These are phyloP conservation scores for chimpanzee (Pan troglodytes) DNA, from an alignment of 2,113 vertebrate genomes.

Conservation along the genomic window NHGRI_mPanTro3-v2.1_pri NC_072414.2:84301001-84301500, in stretches of 20 bases:
- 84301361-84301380: background rate
- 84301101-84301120: background rate
- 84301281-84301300: background rate
- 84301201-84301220: background rate
- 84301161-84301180: background rate
- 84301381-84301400: background rate
- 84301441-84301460: background rate
- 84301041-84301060: background rate
- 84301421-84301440: background rate
- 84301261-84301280: background rate
- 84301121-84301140: background rate
- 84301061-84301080: background rate
- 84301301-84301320: background rate
- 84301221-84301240: background rate
- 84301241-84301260: background rate
- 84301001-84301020: background rate
- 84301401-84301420: background rate
- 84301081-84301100: background rate
- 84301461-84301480: background rate
- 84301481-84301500: background rate
- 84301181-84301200: background rate
- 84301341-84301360: background rate
- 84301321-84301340: background rate
- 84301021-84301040: background rate
- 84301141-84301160: background rate